Base-by-base conservation (phyloP, 2,888 invertebrate genomes). In the Caenorhabditis macrosperma region DNA sequence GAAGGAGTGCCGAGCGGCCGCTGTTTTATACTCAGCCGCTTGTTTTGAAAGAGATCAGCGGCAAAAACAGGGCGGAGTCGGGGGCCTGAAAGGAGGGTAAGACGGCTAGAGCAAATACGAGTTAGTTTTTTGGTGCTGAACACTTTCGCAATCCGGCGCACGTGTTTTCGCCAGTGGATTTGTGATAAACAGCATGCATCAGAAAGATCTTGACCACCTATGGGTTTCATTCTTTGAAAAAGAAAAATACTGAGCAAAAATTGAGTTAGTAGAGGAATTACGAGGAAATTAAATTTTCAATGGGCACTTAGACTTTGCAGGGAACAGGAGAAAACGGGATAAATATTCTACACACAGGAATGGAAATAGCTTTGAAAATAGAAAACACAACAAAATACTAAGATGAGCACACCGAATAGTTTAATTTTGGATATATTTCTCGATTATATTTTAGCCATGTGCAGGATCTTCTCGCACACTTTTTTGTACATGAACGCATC, bases 401-500 rank as follows among this genome's bases (percentile, higher is more conserved):
- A 64, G 59, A 66, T 46, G 30, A 67, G 24, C 2, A 44, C 44
- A 46, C 44, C 44, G 44, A 46, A 10, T 15, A 22, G 7, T 22
- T 35, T 10, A 35, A 69, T 41, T 15, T 66, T 66, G 7, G 35
- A 48, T n/a, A 60, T 20, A 17, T n/a, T n/a, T 30, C n/a, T 24
- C 41, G 35, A 50, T 33, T 71, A 81, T 30, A 86, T 41, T 24
- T 81, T 81, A 33, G 88, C 87, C 86, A 89, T 85, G 12, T 81
- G 75, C 28, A 93, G 90, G 38, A 95, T 93, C 90, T 94, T 93
- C 91, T 95, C 94, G 90, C 94, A 94, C 35, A 94, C 93, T 83
- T 93, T 93, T 91, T 95, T 95, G 91, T 95, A 95, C 82, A 94
- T 93, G 94, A 95, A 95, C 0, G 94, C 93, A 90, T 95, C 94